These are phyloP conservation scores for Corapipo altera DNA, from an alignment of 2,113 vertebrate genomes.

Conservation along the genomic window DNA sequence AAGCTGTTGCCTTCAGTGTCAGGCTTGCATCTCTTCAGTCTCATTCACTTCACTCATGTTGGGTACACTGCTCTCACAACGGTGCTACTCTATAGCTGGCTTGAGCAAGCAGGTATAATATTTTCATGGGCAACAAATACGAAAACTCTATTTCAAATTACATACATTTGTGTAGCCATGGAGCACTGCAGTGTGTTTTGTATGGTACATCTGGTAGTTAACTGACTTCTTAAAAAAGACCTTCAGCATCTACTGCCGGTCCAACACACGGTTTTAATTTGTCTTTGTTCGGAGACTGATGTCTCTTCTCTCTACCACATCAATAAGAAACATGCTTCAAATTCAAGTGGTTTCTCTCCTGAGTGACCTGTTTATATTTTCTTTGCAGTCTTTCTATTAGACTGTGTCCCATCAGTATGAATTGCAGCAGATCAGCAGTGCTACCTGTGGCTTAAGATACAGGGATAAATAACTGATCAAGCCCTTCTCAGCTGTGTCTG, in stretches of 20 bases:
- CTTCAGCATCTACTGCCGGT: background rate
- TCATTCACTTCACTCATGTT: background rate
- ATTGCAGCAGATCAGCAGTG: background rate
- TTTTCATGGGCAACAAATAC: background rate
- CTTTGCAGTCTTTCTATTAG: background rate
- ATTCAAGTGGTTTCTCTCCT: background rate
- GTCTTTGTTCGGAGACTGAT: background rate
- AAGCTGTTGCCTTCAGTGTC: background rate
- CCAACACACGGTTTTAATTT: background rate
- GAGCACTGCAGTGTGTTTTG: background rate
- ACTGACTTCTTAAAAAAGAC: background rate
- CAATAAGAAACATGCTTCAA: background rate
- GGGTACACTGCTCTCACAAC: background rate
- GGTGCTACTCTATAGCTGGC: background rate
- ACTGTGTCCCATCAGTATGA: background rate
- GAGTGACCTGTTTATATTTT: background rate
- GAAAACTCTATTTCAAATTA: background rate
- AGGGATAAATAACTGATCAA: background rate
- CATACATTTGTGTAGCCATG: accelerated
- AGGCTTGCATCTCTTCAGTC: background rate
- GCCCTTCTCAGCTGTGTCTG: background rate
- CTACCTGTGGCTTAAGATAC: background rate
- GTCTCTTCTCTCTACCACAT: background rate
- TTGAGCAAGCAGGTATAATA: background rate
- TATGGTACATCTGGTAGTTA: background rate